Base-by-base conservation (phyloP, 2,113 vertebrate species). In the Mormoops blainvillei region DNA sequence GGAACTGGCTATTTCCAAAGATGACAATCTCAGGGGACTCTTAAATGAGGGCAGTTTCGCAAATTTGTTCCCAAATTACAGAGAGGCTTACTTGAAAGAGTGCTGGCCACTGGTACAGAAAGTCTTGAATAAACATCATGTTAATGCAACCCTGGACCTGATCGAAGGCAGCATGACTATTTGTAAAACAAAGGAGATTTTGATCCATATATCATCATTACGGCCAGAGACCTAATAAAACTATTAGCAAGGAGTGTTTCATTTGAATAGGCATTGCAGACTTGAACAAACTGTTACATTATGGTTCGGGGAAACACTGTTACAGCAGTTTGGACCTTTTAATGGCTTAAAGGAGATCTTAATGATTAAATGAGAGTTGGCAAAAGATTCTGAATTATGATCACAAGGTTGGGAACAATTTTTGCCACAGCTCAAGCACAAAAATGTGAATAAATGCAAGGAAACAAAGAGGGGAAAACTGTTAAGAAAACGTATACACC, bases 251-350 rank as follows among this genome's bases (percentile, higher is more conserved):
- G 99, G 97, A 99, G 99, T 0, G 99, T 99, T 84, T 99, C 99
- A 0, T 99, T 99, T 98, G 99, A 99, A 88, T 99, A 99, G 99
- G 99, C 99, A 0, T 97, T 99, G 94, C 99, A 99, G 98, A 98
- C 99, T 78, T 97, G 99, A 96, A 99, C 99, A 43, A 99, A 98
- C 98, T 99, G 99, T 98, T 99, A 99, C 7, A 99, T 99, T 92
- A 99, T 99, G 99, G 99, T 99, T 94, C 99, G 99, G 97, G 99
- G 99, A 20, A 99, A 99, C 98, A 99, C 99, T 0, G 99, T 99
- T 89, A 99, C 99, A 48, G 99, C 99, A 56, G 98, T 99, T n/a
- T 88, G 99, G 99, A 56, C 99, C 99, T 31, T 99, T 98, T 88
- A 98, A 68, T 83, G 99, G 99, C 19, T 98, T 99, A 43, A 99